Percentiles rank a stretch among this genome's conserved stretches.
These are phyloP conservation scores for Drosophila recens DNA, from an alignment of 2,888 invertebrate species.

Conservation along the genomic window DNA sequence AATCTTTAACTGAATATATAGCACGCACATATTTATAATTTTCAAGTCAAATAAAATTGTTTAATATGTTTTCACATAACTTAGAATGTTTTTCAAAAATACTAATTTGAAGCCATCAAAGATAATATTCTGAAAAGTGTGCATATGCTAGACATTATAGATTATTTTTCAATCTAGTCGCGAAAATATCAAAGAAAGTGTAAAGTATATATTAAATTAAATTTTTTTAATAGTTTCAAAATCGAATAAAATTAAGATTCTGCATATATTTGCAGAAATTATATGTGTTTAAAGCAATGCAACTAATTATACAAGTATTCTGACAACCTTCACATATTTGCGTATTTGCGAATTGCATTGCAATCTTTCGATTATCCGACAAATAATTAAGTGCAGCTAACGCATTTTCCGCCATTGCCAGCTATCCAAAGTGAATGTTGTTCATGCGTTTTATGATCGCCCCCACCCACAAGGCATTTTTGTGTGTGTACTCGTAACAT, in stretches of 20 bases:
- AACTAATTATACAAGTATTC: conserved; percentile 1
- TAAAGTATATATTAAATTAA: too few relatives aligned
- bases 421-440: conserved; percentile 72
- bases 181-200: background rate
- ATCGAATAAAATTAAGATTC: background rate
- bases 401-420: conserved; percentile 64
- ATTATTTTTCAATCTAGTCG: background rate
- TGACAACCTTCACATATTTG: conserved; percentile 34
- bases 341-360: conserved; percentile 17
- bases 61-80: too few relatives aligned
- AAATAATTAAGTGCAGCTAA: conserved; percentile 41
- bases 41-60: too few relatives aligned
- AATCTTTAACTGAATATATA: too few relatives aligned
- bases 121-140: too few relatives aligned
- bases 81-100: too few relatives aligned
- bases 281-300: background rate
- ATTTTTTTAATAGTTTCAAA: too few relatives aligned
- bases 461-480: conserved; percentile 52
- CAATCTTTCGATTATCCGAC: conserved; percentile 23
- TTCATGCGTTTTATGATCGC: conserved; percentile 55
- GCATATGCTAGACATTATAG: too few relatives aligned
- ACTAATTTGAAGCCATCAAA: too few relatives aligned
- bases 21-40: too few relatives aligned
- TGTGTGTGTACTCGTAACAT: conserved; percentile 20
- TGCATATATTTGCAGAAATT: background rate